Conservation (phyloP, 2,113 vertebrate species). For the Colaptes auratus region DNA sequence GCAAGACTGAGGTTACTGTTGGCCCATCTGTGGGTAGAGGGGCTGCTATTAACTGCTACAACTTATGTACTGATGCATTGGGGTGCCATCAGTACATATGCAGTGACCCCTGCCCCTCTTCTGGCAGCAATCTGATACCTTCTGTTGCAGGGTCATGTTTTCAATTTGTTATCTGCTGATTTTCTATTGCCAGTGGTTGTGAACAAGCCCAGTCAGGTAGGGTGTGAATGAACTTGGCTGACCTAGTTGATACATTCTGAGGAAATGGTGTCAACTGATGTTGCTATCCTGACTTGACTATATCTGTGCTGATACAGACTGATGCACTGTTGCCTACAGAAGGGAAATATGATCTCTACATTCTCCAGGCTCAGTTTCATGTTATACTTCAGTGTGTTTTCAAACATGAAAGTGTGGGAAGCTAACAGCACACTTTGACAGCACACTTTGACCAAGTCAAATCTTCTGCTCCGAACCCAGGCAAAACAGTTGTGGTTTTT, state of each 20-base stretch:
- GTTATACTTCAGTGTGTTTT: neutral
- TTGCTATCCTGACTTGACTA: accelerated
- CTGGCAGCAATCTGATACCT: neutral
- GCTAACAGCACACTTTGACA: neutral
- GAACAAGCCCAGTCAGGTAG: neutral
- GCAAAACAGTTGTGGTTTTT: neutral
- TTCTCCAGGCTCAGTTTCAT: neutral
- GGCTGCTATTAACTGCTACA: neutral
- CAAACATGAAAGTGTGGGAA: neutral
- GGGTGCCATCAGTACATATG: neutral
- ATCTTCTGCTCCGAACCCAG: neutral
- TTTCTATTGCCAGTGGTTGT: neutral
- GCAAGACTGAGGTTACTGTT: neutral
- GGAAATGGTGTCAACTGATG: neutral
- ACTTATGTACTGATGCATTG: neutral
- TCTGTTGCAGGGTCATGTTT: neutral
- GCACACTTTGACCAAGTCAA: neutral
- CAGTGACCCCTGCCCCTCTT: neutral
- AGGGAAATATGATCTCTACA: neutral
- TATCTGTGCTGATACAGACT: neutral
- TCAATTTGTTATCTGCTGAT: neutral
- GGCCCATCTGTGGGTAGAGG: accelerated
- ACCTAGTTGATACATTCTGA: neutral
- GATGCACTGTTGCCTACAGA: neutral
- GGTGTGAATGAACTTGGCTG: neutral